phyloP scores from a whole-genome alignment of 2,888 invertebrate species.

The Melipona beecheii region DNA sequence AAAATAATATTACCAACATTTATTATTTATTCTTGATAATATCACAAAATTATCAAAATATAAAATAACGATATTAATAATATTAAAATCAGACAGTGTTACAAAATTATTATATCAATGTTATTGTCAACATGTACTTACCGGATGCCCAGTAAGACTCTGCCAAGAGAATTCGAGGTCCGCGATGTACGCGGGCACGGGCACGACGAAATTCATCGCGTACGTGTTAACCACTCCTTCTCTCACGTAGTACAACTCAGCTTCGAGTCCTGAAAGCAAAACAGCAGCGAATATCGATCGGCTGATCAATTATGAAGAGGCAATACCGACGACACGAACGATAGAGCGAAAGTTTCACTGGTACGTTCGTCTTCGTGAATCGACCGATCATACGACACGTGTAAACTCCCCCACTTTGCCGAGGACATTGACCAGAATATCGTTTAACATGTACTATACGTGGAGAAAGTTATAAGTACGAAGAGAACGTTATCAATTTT shows the following conservation, averaged over 20 bases:
- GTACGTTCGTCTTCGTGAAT: slow-evolving; percentile 46
- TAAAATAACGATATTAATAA: no score
- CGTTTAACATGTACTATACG: background rate
- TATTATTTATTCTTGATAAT: no score
- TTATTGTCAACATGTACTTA: slow-evolving; percentile 84
- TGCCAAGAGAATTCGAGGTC: slow-evolving; percentile 95
- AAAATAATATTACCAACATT: no score
- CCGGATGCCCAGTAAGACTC: slow-evolving; percentile 90
- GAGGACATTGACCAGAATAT: slow-evolving; percentile 55
- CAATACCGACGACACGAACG: slow-evolving; percentile 29
- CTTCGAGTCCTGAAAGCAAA: slow-evolving; percentile 88
- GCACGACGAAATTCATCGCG: slow-evolving; percentile 93
- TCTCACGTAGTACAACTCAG: slow-evolving; percentile 92
- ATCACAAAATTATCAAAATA: no score
- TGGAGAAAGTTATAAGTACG: background rate
- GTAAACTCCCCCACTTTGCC: slow-evolving; percentile 27
- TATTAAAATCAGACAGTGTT: no score
- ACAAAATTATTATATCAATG: background rate
- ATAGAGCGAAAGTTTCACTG: slow-evolving; percentile 53
- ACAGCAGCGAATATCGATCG: slow-evolving; percentile 62
- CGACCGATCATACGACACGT: slow-evolving; percentile 56
- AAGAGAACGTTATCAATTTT: background rate
- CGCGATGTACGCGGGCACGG: slow-evolving; percentile 91
- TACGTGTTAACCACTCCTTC: slow-evolving; percentile 94
- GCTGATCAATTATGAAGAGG: slow-evolving; percentile 70